Evolutionary conservation across 2,888 invertebrate genomes (phyloP), one percentile per base, ranked within the genome.

Genomic region (Caenorhabditis sp.): DNA sequence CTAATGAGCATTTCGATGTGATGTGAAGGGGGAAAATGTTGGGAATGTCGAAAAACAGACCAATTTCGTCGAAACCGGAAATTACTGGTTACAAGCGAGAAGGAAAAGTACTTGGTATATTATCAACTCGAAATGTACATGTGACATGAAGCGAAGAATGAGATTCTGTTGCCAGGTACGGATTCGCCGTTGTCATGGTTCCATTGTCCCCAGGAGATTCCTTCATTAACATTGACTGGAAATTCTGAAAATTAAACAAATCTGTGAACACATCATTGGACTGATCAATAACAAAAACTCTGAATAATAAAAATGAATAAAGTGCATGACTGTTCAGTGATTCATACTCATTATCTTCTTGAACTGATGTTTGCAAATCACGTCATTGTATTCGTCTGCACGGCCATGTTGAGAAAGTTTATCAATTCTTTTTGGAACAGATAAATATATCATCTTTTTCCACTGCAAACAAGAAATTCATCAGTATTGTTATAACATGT

Each of bases 1-100:
- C 35, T 58, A 22, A 58, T 58, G 58, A 35, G 58, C 58, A 58
- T 9, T 35, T 26, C 37, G 58, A 35, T 18, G 18, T 35, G 35
- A 58, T 47, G 47, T 18, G 47, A 58, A 5, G 32, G 9, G 32
- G 32, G 24, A 51, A n/a, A 13, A 13, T 15, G 28, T 6, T 4
- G 40, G 13, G 13, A 5, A 13, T 20, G 18, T 13, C 8, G n/a
- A n/a, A 28, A 28, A 55, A n/a, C 28, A 28, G 13, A 55, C 55
- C 28, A 15, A n/a, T 26, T 28, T 55, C 6, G 28, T n/a, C 55
- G 26, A 15, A 55, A 55, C n/a, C 55, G 55, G 55, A 55, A 55
- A 28, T 28, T 55, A 47, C 47, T 4, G 47, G 47, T 47, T 47
- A 47, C 47, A n/a, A n/a, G 47, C 18, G 20, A 47, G n/a, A 9